phyloP scores from a whole-genome alignment of 2,797 vertebrate genomes.

The Eptatretus atami region DNA sequence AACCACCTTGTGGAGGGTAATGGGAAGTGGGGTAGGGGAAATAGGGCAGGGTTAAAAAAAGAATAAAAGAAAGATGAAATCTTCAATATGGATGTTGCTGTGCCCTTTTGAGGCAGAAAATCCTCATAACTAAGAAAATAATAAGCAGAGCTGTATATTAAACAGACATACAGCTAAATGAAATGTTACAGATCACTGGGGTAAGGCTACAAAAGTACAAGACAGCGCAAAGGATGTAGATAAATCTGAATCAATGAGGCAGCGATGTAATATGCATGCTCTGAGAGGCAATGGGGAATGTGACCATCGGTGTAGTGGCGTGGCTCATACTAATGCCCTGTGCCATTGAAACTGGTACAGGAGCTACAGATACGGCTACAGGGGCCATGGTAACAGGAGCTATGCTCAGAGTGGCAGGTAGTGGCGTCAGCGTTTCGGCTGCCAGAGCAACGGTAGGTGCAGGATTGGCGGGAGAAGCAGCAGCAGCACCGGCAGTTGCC shows the following conservation, averaged over 20 bases:
- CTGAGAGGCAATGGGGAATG: slow-evolving; percentile 79
- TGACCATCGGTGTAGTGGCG: slow-evolving; percentile 70
- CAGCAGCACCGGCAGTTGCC: slow-evolving; percentile 28
- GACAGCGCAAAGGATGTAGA: too few relatives aligned
- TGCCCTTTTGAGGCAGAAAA: too few relatives aligned
- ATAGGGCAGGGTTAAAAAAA: too few relatives aligned
- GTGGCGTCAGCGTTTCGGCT: slow-evolving; percentile 45
- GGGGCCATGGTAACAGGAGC: slow-evolving; percentile 80
- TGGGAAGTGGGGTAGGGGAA: too few relatives aligned
- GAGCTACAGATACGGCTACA: slow-evolving; percentile 64
- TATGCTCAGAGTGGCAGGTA: slow-evolving; percentile 65
- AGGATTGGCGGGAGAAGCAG: slow-evolving; percentile 32
- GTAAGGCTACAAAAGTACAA: too few relatives aligned
- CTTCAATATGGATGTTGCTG: too few relatives aligned
- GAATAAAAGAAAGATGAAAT: too few relatives aligned
- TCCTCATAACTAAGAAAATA: too few relatives aligned
- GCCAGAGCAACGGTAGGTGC: slow-evolving; percentile 36
- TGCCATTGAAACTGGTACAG: slow-evolving; percentile 55
- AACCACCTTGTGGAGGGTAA: too few relatives aligned
- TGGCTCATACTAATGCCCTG: slow-evolving; percentile 86
- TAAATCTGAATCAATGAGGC: slow-evolving; percentile 29
- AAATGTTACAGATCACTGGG: too few relatives aligned
- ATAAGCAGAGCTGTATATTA: too few relatives aligned
- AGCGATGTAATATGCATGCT: slow-evolving; percentile 89
- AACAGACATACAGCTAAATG: too few relatives aligned